Conservation (phyloP, 2,113 vertebrate species). For the Leucopsar rothschildi region DNA sequence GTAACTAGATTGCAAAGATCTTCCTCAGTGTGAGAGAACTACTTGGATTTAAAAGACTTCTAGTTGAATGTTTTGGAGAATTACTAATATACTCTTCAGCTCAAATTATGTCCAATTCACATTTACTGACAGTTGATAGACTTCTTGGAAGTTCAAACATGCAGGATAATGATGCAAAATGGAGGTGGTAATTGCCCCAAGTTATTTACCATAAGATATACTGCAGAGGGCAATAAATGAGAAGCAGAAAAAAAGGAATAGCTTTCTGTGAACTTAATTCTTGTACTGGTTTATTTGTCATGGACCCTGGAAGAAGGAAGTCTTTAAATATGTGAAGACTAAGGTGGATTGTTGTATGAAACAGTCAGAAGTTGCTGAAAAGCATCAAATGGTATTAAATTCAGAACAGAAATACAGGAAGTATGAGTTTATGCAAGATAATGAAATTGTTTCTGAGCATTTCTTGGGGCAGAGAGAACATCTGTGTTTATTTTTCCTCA, state of each 20-base stretch:
- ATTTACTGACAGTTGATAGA: not conserved
- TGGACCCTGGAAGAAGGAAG: not conserved
- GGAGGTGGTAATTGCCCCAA: not conserved
- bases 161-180: not conserved
- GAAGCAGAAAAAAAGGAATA: not conserved
- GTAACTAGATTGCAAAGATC: not conserved
- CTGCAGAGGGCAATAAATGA: not conserved
- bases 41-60: not conserved
- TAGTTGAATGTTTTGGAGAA: not conserved
- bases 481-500: not conserved
- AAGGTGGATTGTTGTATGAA: not conserved
- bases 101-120: not conserved
- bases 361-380: not conserved
- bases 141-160: not conserved
- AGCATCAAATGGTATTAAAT: not conserved
- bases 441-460: not conserved
- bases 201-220: not conserved
- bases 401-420: not conserved
- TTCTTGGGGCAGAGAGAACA: not conserved
- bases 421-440: not conserved
- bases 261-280: not conserved
- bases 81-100: not conserved
- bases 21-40: not conserved
- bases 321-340: not conserved
- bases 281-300: not conserved